Percentiles rank a stretch among this genome's conserved stretches.
phyloP scores from a whole-genome alignment of 2,888 invertebrate species.

The Julus scanicus region DNA sequence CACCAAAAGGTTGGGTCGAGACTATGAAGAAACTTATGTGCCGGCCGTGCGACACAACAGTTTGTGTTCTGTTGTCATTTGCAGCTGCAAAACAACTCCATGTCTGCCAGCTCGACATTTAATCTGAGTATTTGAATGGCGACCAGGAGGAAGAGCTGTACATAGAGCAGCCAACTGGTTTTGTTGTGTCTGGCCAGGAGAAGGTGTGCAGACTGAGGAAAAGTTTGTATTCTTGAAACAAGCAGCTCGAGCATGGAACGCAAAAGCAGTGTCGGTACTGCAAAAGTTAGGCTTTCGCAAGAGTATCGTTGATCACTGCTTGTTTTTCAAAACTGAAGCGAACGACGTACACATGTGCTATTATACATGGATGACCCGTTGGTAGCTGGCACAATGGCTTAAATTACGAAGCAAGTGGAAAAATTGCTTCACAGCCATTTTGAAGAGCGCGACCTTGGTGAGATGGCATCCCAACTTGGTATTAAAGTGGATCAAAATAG shows the following conservation, averaged over 20 bases:
- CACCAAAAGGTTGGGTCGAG: neutral
- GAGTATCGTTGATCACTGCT: neutral
- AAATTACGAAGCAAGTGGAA: neutral
- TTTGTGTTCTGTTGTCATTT: neutral
- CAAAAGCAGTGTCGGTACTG: neutral
- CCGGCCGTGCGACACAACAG: neutral
- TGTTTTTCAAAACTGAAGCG: neutral
- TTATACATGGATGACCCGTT: conserved; percentile 30
- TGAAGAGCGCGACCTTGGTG: neutral
- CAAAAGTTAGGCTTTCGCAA: neutral
- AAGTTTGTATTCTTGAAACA: neutral
- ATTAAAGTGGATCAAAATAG: neutral
- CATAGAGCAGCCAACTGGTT: conserved; percentile 41
- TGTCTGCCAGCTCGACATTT: neutral
- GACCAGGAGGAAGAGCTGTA: neutral
- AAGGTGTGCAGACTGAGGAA: neutral
- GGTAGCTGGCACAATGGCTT: neutral
- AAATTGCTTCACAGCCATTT: conserved; percentile 5
- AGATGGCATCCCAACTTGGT: neutral
- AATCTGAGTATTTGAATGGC: neutral
- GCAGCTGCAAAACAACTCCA: neutral
- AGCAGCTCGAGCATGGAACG: neutral
- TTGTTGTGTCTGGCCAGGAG: conserved; percentile 22
- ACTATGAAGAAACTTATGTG: neutral
- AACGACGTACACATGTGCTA: neutral